A percentile compares a stretch with the other conserved stretches of the same genome.
phyloP scores from a whole-genome alignment of 2,888 invertebrate genomes.

The Cataglyphis albicans region DNA sequence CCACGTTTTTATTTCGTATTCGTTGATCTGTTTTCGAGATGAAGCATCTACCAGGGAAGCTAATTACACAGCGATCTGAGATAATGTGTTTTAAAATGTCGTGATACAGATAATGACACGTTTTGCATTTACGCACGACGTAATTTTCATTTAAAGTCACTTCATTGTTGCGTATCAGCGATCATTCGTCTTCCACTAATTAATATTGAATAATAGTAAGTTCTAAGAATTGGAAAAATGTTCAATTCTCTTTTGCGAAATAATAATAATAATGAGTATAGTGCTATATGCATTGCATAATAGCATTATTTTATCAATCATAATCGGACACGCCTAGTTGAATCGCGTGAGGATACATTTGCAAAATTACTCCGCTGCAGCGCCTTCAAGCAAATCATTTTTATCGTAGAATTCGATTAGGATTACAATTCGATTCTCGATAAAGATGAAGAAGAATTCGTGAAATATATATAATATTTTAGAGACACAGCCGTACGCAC shows the following conservation, averaged over 20 bases:
- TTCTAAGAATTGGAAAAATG: not conserved
- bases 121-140: constrained; percentile 8
- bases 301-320: constrained; percentile 14
- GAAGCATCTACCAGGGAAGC: constrained; percentile 15
- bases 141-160: constrained; percentile 2
- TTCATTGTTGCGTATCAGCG: not conserved
- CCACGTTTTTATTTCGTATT: not conserved
- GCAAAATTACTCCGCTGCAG: not conserved
- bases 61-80: constrained; percentile 63
- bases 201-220: not conserved
- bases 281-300: not conserved
- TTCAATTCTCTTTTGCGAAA: constrained; percentile 1
- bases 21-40: constrained; percentile 25
- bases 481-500: not conserved
- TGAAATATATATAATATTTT: not conserved
- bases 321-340: constrained; percentile 32
- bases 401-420: not conserved
- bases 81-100: constrained; percentile 57
- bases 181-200: not conserved
- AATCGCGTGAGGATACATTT: constrained; percentile 1
- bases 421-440: not conserved
- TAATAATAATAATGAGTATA: not conserved
- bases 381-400: not conserved
- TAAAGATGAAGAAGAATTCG: not conserved
- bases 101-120: constrained; percentile 33